phyloP scores from a whole-genome alignment of 2,113 vertebrate genomes.

The Carettochelys insculpta region DNA sequence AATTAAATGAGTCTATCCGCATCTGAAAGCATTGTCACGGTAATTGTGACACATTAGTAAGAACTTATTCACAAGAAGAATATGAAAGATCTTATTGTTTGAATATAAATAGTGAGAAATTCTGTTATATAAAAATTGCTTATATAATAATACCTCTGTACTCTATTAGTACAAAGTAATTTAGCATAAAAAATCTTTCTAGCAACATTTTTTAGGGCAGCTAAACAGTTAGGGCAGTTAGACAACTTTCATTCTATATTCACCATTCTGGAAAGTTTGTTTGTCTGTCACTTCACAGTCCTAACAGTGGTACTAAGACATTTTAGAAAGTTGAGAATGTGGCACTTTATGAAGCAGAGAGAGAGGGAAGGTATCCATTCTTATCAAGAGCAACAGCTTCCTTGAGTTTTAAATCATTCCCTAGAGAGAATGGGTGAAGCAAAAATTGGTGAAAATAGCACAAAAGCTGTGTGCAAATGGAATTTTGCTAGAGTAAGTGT shows the following conservation, averaged over 20 bases:
- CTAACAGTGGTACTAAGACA: not conserved
- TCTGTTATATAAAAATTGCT: not conserved
- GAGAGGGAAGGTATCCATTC: not conserved
- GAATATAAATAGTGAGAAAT: not conserved
- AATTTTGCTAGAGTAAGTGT: constrained; percentile 11
- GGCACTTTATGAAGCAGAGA: not conserved
- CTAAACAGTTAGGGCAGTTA: too few relatives aligned
- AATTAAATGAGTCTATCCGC: constrained; percentile 28
- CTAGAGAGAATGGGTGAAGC: not conserved
- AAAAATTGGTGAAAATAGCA: not conserved
- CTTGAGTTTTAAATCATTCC: not conserved
- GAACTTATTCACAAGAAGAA: not conserved
- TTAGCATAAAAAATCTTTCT: not conserved
- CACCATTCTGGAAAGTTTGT: not conserved
- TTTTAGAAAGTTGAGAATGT: not conserved
- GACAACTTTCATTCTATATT: not conserved
- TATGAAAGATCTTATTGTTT: not conserved
- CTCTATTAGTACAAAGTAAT: not conserved
- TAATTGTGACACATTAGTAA: not conserved
- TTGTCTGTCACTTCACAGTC: not conserved
- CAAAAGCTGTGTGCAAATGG: not conserved
- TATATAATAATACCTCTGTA: not conserved
- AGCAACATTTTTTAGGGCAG: not conserved
- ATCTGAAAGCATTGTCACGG: constrained; percentile 23
- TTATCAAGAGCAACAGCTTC: not conserved